Evolutionary conservation across 2,888 invertebrate species (phyloP).

Genomic region (Steinernema hermaphroditum): DNA sequence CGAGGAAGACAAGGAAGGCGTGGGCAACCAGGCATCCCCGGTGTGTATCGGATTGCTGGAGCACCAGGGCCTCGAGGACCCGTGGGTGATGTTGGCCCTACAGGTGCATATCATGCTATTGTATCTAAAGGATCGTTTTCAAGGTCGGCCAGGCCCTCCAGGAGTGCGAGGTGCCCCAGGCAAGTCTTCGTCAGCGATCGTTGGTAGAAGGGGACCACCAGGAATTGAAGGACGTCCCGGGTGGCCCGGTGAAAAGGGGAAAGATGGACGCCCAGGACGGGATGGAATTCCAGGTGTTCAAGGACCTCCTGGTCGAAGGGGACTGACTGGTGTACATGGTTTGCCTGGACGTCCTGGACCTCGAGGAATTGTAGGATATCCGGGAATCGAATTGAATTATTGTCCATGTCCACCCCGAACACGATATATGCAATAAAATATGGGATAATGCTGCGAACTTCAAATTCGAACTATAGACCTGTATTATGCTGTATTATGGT

Average conservation of each 20-base stretch:
- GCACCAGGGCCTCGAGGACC: not conserved
- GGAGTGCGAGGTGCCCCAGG: not conserved
- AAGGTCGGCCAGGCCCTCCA: not conserved
- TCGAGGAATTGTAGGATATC: not conserved
- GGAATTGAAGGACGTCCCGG: not conserved
- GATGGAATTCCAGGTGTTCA: not conserved
- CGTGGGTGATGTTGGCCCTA: not conserved
- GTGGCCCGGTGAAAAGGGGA: constrained; percentile 23
- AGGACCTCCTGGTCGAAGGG: not conserved
- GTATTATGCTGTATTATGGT: too few relatives aligned
- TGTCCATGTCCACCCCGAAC: constrained; percentile 15
- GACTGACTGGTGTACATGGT: not conserved
- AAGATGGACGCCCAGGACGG: not conserved
- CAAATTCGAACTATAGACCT: too few relatives aligned
- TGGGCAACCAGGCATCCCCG: not conserved
- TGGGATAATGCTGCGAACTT: too few relatives aligned
- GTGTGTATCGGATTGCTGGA: not conserved
- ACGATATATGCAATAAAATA: not conserved
- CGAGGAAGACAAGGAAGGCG: not conserved
- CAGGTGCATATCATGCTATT: too few relatives aligned
- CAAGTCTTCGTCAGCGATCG: not conserved
- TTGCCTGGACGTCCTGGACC: not conserved
- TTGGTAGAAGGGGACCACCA: not conserved
- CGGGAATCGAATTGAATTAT: constrained; percentile 15
- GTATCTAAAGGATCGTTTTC: not conserved